Conservation (phyloP, 2,888 invertebrate genomes). For the Zaprionus lineosus region DNA sequence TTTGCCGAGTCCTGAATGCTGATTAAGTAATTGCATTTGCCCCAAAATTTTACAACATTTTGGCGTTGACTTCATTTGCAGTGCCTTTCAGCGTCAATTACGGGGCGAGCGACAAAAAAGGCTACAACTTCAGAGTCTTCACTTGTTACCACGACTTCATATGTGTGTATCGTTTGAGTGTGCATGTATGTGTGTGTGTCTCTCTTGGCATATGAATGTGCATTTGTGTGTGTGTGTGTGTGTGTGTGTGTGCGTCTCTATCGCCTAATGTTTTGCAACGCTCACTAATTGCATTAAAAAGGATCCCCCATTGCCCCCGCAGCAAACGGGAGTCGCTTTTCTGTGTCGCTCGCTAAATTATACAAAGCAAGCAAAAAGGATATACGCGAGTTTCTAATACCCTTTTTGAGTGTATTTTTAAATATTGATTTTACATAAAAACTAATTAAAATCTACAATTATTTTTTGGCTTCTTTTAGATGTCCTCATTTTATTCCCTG, state of each 20-base stretch:
- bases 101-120: slow-evolving; percentile 50
- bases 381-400: slow-evolving; percentile 8
- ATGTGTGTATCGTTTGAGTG: too few relatives aligned
- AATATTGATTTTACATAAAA: too few relatives aligned
- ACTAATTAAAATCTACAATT: too few relatives aligned
- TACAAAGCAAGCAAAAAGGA: slow-evolving; percentile 49
- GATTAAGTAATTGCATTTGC: slow-evolving; percentile 76
- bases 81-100: slow-evolving; percentile 73
- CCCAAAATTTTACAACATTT: slow-evolving; percentile 68
- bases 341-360: slow-evolving; percentile 66
- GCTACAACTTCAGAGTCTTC: slow-evolving; percentile 19
- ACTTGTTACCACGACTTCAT: slow-evolving; percentile 17
- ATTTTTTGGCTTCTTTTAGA: too few relatives aligned
- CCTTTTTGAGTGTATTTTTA: too few relatives aligned
- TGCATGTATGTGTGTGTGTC: slow-evolving; percentile 22
- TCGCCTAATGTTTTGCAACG: slow-evolving; percentile 66
- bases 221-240: slow-evolving; percentile 6
- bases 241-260: slow-evolving; percentile 20
- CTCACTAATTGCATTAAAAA: slow-evolving; percentile 74
- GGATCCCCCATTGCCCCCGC: slow-evolving; percentile 25
- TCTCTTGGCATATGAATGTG: slow-evolving; percentile 10
- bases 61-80: slow-evolving; percentile 74
- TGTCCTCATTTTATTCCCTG: too few relatives aligned
- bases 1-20: slow-evolving; percentile 55
- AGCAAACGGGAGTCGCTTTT: slow-evolving; percentile 31